Base-by-base conservation (phyloP, 2,888 invertebrate species). In the Graphium colonna region DNA sequence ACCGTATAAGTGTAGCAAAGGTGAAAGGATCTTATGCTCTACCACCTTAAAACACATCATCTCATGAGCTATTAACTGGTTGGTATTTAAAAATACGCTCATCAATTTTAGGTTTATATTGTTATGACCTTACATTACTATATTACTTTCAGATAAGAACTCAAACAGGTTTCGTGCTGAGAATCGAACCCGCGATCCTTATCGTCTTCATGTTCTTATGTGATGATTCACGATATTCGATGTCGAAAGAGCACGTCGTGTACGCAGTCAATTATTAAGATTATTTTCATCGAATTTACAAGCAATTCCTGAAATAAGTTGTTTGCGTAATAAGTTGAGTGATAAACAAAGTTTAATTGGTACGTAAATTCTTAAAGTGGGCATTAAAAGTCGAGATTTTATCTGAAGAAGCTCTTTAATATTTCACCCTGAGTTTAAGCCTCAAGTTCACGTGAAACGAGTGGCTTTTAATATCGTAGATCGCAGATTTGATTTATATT, bases 341-440 rank as follows among this genome's bases (percentile, higher is more conserved):
- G 36, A 36, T 36, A 36, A 36, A 36, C 36, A 36, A 36, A 36
- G n/a, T 12, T 36, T 36, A 36, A 36, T 36, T 36, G 36, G 36
- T 1, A 1, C 13, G n/a, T 36, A 36, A 36, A 36, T 36, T 36
- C 36, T 12, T 12, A n/a, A 36, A 36, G 36, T 36, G 36, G 36
- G 36, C 36, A 36, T 36, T 36, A 36, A 36, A 7, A 13, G 36
- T 36, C 36, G 36, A 13, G 36, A 36, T 36, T 36, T 36, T 36
- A 36, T 12, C 36, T 36, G 12, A 36, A 36, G 36, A 36, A 13
- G 36, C n/a, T 36, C n/a, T 36, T 10, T 36, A 12, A 33, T 33
- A 36, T 36, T 36, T 36, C 12, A 36, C 3, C 36, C 1, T n/a
- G 12, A 13, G 36, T n/a, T n/a, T 2, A 21, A 5, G 9, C 12